Conservation (phyloP, 2,888 invertebrate genomes). For the Stenchaetothrips biformis region DNA sequence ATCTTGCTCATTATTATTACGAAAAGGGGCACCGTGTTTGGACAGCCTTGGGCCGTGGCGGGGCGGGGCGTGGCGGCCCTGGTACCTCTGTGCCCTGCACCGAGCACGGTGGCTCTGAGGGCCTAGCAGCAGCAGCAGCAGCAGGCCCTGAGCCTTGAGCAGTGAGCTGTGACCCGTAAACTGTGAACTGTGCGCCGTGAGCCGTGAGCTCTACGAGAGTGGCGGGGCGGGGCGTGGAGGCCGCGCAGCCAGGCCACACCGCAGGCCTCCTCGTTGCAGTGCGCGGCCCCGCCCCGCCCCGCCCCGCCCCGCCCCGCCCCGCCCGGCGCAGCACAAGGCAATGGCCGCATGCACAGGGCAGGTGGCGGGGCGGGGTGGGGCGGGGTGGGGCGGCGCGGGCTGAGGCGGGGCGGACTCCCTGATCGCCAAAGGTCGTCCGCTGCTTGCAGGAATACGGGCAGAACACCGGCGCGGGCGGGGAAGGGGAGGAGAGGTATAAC, state of each 20-base stretch:
- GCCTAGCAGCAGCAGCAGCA: background rate
- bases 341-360: constrained; percentile 18
- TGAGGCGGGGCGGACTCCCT: background rate
- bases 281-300: background rate
- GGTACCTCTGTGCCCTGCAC: background rate
- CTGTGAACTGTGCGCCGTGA: constrained; percentile 19
- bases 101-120: background rate
- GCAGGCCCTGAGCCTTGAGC: constrained; percentile 14
- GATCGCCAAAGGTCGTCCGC: constrained; percentile 20
- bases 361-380: background rate
- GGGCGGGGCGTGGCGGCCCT: background rate
- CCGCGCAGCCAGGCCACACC: background rate
- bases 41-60: background rate
- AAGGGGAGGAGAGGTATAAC: background rate
- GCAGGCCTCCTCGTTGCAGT: background rate
- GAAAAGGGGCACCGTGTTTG: too few species aligned
- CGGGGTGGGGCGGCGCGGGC: background rate
- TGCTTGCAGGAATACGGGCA: background rate
- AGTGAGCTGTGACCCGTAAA: constrained; percentile 24
- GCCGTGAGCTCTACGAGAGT: constrained; percentile 17
- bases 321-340: background rate
- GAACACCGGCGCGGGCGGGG: too few species aligned
- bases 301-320: background rate
- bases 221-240: background rate
- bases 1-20: background rate